Evolutionary conservation across 23 tunicate genomes (phyloP), one percentile per base, ranked within the genome.

Genomic region (Trididemnum miniatum): DNA sequence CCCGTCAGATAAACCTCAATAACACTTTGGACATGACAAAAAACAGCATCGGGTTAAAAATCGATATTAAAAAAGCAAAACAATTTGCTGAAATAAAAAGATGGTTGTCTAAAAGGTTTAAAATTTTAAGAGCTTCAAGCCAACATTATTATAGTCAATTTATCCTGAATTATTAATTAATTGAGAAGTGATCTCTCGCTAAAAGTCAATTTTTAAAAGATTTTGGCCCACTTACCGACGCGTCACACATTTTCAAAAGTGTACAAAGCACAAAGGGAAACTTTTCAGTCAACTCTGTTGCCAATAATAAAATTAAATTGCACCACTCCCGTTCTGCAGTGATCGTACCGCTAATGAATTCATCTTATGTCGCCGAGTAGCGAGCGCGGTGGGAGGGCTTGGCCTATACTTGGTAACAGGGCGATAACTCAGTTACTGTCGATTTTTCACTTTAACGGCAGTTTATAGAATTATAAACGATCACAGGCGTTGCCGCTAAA

Each of bases 391-490:
- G 80, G 31, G 59, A 7, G 79, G 72, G 71, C 71, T 20, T 0
- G 76, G n/a, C n/a, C n/a, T n/a, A n/a, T n/a, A n/a, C n/a, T 49
- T 7, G 49, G 34, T 49, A 7, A 59, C 62, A 74, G 66, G 65
- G 73, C 66, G 87, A 35, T 83, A 83, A 83, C 81, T 60, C 3
- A 20, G 87, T 83, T 83, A 83, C 35, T 31, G 87, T 83, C 87
- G 87, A 83, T 78, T 77, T 44, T 29, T 22, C 22, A 31, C 87
- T 74, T 83, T 83, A 36, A 40, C 80, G 74, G 33, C n/a, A 83
- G 39, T 73, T 73, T 81, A 83, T 83, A 62, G 59, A 73, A 83
- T 83, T 83, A 83, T 50, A 36, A 83, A 83, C 87, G 87, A 83
- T 83, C 64, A 27, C 62, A 74, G 32, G 30, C 18, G 20, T 54